Conservation (phyloP, 2,113 vertebrate genomes). For the Myodes glareolus region DNA sequence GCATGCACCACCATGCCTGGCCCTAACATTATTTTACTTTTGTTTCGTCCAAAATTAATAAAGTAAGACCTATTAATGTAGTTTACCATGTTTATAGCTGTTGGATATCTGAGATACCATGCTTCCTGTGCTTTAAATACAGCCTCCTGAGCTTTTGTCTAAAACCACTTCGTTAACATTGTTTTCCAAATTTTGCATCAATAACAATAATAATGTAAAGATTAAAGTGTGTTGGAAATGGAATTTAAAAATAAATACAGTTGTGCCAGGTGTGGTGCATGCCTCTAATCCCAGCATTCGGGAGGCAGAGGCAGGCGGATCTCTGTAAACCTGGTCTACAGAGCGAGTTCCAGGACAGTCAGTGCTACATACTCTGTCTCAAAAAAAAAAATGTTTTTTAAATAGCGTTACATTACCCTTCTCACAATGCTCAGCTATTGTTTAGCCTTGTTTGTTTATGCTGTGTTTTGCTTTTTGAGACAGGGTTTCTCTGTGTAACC, state of each 20-base stretch:
- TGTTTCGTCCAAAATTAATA: not conserved
- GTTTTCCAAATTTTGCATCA: not conserved
- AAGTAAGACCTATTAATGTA: not conserved
- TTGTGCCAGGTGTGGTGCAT: not conserved
- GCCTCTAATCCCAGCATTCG: not conserved
- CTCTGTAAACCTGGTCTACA: not conserved
- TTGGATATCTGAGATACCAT: not conserved
- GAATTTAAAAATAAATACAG: not conserved
- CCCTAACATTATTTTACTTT: not conserved
- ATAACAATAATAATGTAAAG: not conserved
- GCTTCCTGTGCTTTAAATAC: not conserved
- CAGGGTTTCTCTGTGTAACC: not conserved
- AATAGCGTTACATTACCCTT: not conserved
- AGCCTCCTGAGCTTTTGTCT: not conserved
- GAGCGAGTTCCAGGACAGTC: not conserved
- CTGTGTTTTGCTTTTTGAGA: not conserved
- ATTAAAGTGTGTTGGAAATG: not conserved
- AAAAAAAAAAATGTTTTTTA: no score
- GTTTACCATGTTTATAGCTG: not conserved
- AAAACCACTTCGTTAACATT: not conserved
- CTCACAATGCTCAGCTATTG: not conserved
- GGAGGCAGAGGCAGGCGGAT: not conserved
- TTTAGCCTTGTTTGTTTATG: not conserved
- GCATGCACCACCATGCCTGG: not conserved
- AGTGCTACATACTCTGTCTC: not conserved